Percentiles rank a stretch among this genome's conserved stretches.
Conservation (phyloP, 2,888 invertebrate genomes). For the Agrenia bidenticulata region DNA sequence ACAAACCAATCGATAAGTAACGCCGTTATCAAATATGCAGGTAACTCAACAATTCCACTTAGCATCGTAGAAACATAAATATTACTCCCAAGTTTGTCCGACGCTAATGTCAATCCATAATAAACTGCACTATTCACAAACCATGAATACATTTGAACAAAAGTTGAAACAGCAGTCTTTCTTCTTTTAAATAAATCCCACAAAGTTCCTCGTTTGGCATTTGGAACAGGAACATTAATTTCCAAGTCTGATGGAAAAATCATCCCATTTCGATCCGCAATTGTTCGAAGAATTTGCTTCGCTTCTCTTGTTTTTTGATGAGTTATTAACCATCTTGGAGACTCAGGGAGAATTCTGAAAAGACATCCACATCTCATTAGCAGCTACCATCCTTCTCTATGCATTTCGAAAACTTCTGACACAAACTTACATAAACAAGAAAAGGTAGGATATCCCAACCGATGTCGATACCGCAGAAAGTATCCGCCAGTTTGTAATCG, state of each 20-base stretch:
- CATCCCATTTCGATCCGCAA: constrained; percentile 48
- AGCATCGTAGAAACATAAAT: constrained; percentile 53
- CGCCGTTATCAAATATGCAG: constrained; percentile 52
- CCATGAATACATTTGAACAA: constrained; percentile 53
- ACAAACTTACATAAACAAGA: constrained; percentile 48
- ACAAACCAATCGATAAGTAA: constrained; percentile 52
- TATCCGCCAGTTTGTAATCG: constrained; percentile 50
- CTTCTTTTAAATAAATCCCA: constrained; percentile 35
- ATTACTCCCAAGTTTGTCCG: constrained; percentile 51
- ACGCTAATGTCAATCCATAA: constrained; percentile 54
- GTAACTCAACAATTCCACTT: constrained; percentile 54
- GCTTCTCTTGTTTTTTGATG: constrained; percentile 50
- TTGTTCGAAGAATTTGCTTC: constrained; percentile 42
- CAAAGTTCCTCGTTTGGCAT: constrained; percentile 34
- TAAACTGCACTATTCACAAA: constrained; percentile 53
- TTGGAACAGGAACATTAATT: constrained; percentile 43
- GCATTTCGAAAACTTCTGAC: no score
- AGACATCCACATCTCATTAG: constrained; percentile 10
- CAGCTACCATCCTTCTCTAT: not conserved
- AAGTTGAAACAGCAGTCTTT: constrained; percentile 31
- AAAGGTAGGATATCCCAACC: constrained; percentile 41
- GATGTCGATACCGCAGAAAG: constrained; percentile 43
- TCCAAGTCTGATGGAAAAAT: constrained; percentile 46
- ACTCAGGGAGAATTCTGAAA: constrained; percentile 52
- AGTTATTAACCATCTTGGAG: constrained; percentile 53